These are phyloP conservation scores for Amphimedon queenslandica DNA, from an alignment of 37 sponge, comb jelly and placozoan species.

Conservation along the genomic window DNA sequence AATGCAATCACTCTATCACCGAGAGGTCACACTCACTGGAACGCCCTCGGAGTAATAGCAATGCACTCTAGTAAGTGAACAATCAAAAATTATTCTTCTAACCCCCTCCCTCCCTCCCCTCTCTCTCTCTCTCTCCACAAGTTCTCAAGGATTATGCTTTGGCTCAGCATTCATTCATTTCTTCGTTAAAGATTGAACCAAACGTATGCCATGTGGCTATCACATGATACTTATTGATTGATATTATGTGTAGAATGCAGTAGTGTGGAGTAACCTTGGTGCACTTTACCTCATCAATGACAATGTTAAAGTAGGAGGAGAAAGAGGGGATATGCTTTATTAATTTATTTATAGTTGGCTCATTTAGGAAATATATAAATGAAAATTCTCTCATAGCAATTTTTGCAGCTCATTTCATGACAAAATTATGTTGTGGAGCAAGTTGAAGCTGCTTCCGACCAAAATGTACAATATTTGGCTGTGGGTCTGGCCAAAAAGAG, in stretches of 20 bases:
- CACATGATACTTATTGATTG: neutral
- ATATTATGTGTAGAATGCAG: slow-evolving; percentile 44
- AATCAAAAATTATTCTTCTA: too few species aligned
- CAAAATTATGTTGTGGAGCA: too few species aligned
- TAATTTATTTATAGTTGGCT: too few species aligned
- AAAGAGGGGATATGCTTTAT: neutral
- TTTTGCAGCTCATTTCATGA: too few species aligned
- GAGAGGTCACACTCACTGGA: slow-evolving; percentile 47
- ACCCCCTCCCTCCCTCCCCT: too few species aligned
- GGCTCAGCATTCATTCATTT: slow-evolving; percentile 77
- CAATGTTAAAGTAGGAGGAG: slow-evolving; percentile 31
- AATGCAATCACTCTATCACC: slow-evolving; percentile 55
- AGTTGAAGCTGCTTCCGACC: too few species aligned
- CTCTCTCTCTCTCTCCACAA: too few species aligned
- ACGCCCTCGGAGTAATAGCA: slow-evolving; percentile 63
- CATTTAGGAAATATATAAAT: too few species aligned
- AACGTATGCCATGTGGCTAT: slow-evolving; percentile 24
- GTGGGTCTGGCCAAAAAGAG: too few species aligned
- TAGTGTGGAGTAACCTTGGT: slow-evolving; percentile 82
- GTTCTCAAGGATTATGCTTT: too few species aligned
- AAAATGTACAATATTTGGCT: too few species aligned
- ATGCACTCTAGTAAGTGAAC: neutral
- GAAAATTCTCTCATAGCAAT: too few species aligned
- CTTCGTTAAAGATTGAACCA: slow-evolving; percentile 48
- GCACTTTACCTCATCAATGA: slow-evolving; percentile 55